A percentile compares a stretch with the other conserved stretches of the same genome.
Conservation (phyloP, 2,888 invertebrate species). For the Campoplex capitator region DNA sequence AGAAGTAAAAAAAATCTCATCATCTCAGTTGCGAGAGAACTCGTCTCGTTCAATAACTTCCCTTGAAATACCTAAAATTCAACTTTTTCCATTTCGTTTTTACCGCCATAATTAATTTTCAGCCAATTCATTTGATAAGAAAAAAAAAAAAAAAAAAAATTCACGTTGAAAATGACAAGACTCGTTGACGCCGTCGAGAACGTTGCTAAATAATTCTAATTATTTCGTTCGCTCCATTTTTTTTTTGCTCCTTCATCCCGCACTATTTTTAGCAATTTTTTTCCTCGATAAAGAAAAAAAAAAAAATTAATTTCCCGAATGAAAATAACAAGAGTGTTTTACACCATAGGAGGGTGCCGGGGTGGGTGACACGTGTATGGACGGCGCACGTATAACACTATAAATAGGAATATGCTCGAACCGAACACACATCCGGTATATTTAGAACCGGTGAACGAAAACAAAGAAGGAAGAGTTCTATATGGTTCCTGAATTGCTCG, state of each 20-base stretch:
- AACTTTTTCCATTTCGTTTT: too few species aligned
- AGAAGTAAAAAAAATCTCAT: too few species aligned
- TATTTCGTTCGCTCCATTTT: neutral
- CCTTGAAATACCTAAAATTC: too few species aligned
- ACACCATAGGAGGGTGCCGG: slow-evolving; percentile 28
- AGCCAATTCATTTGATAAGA: too few species aligned
- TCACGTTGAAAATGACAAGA: too few species aligned
- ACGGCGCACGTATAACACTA: slow-evolving; percentile 55
- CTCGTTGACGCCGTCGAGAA: too few species aligned
- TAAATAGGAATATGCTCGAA: slow-evolving; percentile 73
- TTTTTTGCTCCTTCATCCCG: neutral
- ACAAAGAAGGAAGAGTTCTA: slow-evolving; percentile 63
- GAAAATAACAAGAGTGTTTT: slow-evolving; percentile 50
- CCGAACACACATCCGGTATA: slow-evolving; percentile 66
- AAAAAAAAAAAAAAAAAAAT: too few species aligned
- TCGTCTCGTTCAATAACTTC: too few species aligned
- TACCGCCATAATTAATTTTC: too few species aligned
- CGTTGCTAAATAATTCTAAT: too few species aligned
- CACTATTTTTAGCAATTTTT: neutral
- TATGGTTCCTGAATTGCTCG: slow-evolving; percentile 65
- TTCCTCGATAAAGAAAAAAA: neutral
- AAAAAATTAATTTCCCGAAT: slow-evolving; percentile 18
- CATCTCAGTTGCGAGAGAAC: too few species aligned
- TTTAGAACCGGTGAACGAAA: slow-evolving; percentile 64
- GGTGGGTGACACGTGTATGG: slow-evolving; percentile 67